Conservation (phyloP, 1,140 invertebrate genomes). For the Drosophila jambulina region DNA sequence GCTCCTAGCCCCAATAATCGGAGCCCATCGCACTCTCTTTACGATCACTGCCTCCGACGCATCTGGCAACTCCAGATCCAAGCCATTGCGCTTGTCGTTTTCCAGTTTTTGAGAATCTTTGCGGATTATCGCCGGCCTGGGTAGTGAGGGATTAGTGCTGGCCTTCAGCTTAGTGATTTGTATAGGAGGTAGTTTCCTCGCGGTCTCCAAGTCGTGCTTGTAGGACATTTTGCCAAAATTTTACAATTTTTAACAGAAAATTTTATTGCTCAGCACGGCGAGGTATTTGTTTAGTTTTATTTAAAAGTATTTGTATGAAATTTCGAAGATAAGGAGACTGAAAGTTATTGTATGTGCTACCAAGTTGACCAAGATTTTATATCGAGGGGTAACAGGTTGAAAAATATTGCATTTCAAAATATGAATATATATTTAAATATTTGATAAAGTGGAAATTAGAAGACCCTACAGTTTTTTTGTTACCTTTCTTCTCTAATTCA, state of each 20-base stretch:
- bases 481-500: background rate
- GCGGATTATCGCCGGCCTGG: constrained; percentile 1
- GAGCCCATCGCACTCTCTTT: constrained; percentile 36
- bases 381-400: background rate
- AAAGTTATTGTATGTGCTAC: background rate
- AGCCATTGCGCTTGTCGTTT: constrained; percentile 38
- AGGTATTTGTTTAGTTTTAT: background rate
- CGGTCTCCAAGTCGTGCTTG: background rate
- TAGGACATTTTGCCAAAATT: constrained; percentile 2
- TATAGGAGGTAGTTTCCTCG: too few relatives aligned
- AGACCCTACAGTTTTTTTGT: background rate
- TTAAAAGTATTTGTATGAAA: background rate
- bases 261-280: background rate
- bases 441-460: background rate
- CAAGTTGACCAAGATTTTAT: background rate
- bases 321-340: background rate
- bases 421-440: background rate
- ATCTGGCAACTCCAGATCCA: constrained; percentile 16
- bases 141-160: constrained; percentile 17
- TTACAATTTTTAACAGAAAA: background rate
- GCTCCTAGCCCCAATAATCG: background rate
- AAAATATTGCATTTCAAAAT: background rate
- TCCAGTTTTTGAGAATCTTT: constrained; percentile 3
- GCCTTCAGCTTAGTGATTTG: constrained; percentile 19
- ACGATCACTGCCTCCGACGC: background rate